phyloP scores from a whole-genome alignment of 2,888 invertebrate species.

The Operophtera brumata region DNA sequence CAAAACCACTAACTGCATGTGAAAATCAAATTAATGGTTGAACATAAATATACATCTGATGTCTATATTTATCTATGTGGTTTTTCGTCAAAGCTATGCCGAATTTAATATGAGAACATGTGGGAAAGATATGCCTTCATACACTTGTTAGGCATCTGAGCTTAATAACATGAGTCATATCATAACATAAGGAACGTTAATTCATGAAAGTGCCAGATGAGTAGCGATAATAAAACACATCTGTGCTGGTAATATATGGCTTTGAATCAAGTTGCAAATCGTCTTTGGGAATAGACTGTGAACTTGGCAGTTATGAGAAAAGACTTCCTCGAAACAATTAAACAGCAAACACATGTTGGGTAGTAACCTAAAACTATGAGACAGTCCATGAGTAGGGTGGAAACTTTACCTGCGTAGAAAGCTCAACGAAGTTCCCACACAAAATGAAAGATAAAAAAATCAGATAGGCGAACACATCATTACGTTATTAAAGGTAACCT shows the following conservation, averaged over 20 bases:
- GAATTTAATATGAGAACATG: slow-evolving; percentile 37
- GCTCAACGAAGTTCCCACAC: slow-evolving; percentile 32
- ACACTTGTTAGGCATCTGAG: slow-evolving; percentile 31
- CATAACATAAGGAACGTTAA: slow-evolving; percentile 36
- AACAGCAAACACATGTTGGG: too few relatives aligned
- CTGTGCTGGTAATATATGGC: slow-evolving; percentile 37
- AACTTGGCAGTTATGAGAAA: not conserved
- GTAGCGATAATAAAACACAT: slow-evolving; percentile 61
- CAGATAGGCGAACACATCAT: slow-evolving; percentile 28
- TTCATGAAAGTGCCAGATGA: slow-evolving; percentile 34
- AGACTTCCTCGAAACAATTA: not conserved
- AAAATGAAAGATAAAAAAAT: slow-evolving; percentile 35
- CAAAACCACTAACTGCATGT: slow-evolving; percentile 54
- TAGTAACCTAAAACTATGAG: too few relatives aligned
- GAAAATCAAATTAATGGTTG: slow-evolving; percentile 59
- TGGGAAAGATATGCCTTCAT: slow-evolving; percentile 17
- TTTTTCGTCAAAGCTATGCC: slow-evolving; percentile 48
- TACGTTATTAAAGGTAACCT: slow-evolving; percentile 28
- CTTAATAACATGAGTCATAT: slow-evolving; percentile 42
- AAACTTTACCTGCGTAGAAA: slow-evolving; percentile 4
- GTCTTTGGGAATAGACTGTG: not conserved
- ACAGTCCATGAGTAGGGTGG: not conserved
- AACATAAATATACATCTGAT: slow-evolving; percentile 43
- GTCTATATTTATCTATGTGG: slow-evolving; percentile 49
- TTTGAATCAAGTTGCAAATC: slow-evolving; percentile 13